Evolutionary conservation across 2,113 vertebrate species (phyloP).

Genomic region (Neogale vison): DNA sequence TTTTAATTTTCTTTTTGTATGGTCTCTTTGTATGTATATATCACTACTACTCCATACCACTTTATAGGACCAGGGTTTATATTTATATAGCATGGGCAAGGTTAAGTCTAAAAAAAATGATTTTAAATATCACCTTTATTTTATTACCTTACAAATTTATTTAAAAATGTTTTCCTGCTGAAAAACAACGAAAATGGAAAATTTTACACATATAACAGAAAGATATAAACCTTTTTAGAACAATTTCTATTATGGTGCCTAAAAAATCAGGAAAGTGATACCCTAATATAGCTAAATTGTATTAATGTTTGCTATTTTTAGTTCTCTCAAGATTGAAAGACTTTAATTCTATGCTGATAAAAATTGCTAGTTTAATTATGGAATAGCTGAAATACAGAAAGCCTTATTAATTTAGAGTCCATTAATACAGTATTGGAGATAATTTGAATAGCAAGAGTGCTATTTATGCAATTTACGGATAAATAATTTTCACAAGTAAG

Average conservation of each 20-base stretch:
- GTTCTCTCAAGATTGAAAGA: not conserved
- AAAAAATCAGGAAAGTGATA: not conserved
- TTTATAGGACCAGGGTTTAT: not conserved
- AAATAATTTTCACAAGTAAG: not conserved
- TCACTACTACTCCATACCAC: not conserved
- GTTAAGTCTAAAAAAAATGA: not conserved
- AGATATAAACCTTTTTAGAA: not conserved
- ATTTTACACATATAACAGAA: not conserved
- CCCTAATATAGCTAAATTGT: not conserved
- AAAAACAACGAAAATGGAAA: not conserved
- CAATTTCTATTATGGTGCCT: not conserved
- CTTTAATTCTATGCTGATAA: constrained; percentile 30
- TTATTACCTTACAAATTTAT: not conserved
- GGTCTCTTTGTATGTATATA: not conserved
- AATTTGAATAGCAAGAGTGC: not conserved
- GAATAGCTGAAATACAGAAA: not conserved
- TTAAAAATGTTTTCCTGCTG: not conserved
- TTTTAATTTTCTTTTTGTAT: not conserved
- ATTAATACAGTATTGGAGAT: not conserved
- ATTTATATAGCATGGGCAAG: not conserved
- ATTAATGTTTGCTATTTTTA: not conserved
- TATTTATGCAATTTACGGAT: not conserved
- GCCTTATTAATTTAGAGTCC: not conserved
- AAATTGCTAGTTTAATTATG: constrained; percentile 7
- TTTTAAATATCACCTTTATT: not conserved